Percentiles rank a stretch among this genome's conserved stretches.
Conservation (phyloP, 1,140 invertebrate genomes). For the Drosophila truncata region DNA sequence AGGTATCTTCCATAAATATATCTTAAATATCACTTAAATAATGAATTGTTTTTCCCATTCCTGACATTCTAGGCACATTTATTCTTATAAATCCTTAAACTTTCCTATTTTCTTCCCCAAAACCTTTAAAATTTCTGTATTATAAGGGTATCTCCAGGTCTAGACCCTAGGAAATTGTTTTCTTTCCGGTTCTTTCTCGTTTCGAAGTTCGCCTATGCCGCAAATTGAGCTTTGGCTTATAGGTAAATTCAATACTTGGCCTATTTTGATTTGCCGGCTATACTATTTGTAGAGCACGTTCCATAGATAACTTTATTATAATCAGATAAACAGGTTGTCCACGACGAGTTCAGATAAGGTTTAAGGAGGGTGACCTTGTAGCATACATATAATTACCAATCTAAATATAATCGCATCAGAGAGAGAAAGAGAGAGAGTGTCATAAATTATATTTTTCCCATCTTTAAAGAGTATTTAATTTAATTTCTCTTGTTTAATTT, state of each 20-base stretch:
- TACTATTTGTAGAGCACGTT: conserved; percentile 11
- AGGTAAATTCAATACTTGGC: conserved; percentile 3
- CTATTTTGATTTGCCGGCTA: conserved; percentile 7
- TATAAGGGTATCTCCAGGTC: not conserved
- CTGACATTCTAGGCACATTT: too few species aligned
- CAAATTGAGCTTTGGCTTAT: conserved; percentile 26
- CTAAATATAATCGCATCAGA: not conserved
- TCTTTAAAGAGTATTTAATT: not conserved
- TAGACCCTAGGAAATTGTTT: not conserved
- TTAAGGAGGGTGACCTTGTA: not conserved
- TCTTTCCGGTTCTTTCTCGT: conserved; percentile 16
- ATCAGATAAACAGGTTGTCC: conserved; percentile 24
- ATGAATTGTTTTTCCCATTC: not conserved
- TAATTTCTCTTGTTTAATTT: not conserved
- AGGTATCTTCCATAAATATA: not conserved
- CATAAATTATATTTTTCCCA: not conserved
- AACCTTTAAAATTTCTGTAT: not conserved
- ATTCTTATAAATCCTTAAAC: too few species aligned
- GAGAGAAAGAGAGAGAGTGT: not conserved
- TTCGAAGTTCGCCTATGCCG: conserved; percentile 2
- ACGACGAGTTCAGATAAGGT: conserved; percentile 8
- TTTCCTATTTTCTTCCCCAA: too few species aligned
- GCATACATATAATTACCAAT: not conserved
- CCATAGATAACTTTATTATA: conserved; percentile 14
- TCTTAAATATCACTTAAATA: not conserved